These are phyloP conservation scores for Amyelois transitella DNA, from an alignment of 1,140 invertebrate species.

Conservation along the genomic window DNA sequence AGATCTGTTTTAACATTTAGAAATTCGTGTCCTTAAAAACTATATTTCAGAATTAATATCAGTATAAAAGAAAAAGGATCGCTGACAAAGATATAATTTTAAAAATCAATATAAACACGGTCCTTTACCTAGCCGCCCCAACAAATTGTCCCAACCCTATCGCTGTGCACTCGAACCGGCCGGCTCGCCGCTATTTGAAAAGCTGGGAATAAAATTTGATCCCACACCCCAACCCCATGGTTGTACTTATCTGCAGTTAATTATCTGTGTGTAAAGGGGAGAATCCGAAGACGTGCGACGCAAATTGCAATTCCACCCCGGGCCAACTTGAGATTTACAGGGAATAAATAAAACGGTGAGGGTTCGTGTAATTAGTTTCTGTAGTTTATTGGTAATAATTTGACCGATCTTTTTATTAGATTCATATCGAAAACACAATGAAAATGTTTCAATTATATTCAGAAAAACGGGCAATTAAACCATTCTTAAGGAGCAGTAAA, in stretches of 20 bases:
- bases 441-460: background rate
- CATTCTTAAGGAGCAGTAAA: background rate
- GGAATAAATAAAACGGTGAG: conserved; percentile 42
- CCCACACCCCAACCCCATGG: conserved; percentile 35
- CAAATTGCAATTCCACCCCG: conserved; percentile 51
- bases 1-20: too few relatives aligned
- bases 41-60: too few relatives aligned
- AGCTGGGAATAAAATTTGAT: conserved; percentile 64
- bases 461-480: background rate
- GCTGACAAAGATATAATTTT: conserved; percentile 36
- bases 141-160: conserved; percentile 65
- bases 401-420: background rate
- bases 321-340: conserved; percentile 34
- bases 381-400: too few relatives aligned
- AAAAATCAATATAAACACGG: conserved; percentile 66
- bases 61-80: too few relatives aligned
- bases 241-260: conserved; percentile 67
- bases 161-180: conserved; percentile 33
- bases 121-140: conserved; percentile 54
- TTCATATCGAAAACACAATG: background rate
- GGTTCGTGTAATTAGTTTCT: too few relatives aligned
- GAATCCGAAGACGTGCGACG: conserved; percentile 39
- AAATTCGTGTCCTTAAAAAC: too few relatives aligned
- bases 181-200: conserved; percentile 51
- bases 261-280: conserved; percentile 59